Conservation (phyloP, 2,888 invertebrate species). For the Scotopteryx bipunctaria region DNA sequence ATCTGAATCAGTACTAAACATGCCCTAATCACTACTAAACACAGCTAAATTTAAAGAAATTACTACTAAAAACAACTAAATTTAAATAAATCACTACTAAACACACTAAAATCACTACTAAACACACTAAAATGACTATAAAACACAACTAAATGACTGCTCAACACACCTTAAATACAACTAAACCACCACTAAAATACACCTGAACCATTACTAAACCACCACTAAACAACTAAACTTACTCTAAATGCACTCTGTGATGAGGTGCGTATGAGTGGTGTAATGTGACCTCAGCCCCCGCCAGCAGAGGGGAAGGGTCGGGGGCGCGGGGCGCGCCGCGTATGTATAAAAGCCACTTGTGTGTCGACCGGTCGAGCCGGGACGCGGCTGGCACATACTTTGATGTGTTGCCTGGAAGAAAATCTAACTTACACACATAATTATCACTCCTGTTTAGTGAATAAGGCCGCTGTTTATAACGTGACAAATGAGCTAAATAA, state of each 20-base stretch:
- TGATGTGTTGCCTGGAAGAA: conserved; percentile 87
- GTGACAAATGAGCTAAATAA: too few relatives aligned
- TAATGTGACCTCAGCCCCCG: conserved; percentile 89
- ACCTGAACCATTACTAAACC: background rate
- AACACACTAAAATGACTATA: background rate
- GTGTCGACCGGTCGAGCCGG: conserved; percentile 87
- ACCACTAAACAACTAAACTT: conserved; percentile 45
- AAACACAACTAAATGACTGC: background rate
- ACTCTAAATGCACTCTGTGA: conserved; percentile 91
- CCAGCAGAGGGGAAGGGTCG: conserved; percentile 81
- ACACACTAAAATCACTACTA: background rate
- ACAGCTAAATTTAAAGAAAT: background rate
- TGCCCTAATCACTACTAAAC: background rate
- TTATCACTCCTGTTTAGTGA: too few relatives aligned
- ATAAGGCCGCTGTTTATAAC: too few relatives aligned
- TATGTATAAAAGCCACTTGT: conserved; percentile 96
- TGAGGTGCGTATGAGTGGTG: conserved; percentile 95
- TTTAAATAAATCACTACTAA: background rate
- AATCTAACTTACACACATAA: too few relatives aligned
- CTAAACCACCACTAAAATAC: background rate
- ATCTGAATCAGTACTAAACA: background rate
- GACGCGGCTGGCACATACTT: conserved; percentile 90
- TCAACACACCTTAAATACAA: background rate
- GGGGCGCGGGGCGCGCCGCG: conserved; percentile 77
- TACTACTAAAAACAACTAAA: background rate